Conservation (phyloP, 2,113 vertebrate genomes). For the Microtus oregoni region DNA sequence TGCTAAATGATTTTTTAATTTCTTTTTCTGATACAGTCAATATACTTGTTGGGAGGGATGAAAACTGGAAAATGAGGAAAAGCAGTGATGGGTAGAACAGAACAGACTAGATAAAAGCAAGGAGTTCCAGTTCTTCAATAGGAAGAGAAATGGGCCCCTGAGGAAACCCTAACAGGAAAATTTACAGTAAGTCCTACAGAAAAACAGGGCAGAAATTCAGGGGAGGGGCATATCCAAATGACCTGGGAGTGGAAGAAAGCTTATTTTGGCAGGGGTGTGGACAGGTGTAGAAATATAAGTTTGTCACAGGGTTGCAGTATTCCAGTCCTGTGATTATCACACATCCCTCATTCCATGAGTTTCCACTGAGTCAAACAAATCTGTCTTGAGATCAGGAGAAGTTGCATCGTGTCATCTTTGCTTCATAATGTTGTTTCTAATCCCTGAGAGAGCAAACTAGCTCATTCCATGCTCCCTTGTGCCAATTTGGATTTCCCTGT, state of each 20-base stretch:
- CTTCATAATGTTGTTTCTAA: neutral
- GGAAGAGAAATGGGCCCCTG: rapidly evolving
- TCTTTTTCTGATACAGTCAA: neutral
- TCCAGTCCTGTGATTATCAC: neutral
- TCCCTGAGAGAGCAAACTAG: neutral
- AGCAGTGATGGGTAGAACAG: neutral
- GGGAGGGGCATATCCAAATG: neutral
- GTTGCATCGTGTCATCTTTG: neutral
- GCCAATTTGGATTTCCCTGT: neutral
- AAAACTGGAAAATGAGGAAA: neutral
- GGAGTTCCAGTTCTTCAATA: neutral
- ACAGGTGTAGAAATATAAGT: neutral
- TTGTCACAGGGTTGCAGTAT: neutral
- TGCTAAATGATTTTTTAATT: neutral
- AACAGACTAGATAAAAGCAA: neutral
- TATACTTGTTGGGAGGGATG: neutral
- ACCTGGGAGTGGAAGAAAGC: neutral
- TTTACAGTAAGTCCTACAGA: neutral
- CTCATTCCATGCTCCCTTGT: neutral
- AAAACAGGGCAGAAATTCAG: rapidly evolving
- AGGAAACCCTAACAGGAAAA: neutral
- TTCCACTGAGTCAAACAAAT: neutral
- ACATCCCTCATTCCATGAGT: neutral
- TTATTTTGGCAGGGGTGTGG: neutral
- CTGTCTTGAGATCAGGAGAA: neutral